Percentiles rank a stretch among this genome's conserved stretches.
Conservation (phyloP, 2,888 invertebrate species). For the Lepidocyrtoides sp. region DNA sequence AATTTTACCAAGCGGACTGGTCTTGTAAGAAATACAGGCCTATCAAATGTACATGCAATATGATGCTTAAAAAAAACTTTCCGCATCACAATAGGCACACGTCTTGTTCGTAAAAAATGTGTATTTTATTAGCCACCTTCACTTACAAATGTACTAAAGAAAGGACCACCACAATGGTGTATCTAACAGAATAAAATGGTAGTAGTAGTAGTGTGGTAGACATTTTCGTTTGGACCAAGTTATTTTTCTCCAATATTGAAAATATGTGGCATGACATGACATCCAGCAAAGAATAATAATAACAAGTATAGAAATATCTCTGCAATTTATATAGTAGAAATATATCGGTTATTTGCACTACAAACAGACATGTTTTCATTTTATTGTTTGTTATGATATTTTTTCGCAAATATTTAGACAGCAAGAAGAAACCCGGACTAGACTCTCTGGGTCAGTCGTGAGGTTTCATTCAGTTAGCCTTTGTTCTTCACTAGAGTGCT, state of each 20-base stretch:
- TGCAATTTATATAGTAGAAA: too few species aligned
- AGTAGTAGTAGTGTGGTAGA: not conserved
- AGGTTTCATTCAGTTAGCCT: constrained; percentile 1
- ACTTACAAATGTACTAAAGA: not conserved
- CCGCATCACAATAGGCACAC: too few species aligned
- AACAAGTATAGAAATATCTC: too few species aligned
- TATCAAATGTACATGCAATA: not conserved
- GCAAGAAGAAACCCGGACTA: not conserved
- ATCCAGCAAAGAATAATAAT: constrained; percentile 6
- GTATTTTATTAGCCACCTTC: constrained; percentile 10
- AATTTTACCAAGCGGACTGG: not conserved
- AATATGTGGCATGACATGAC: constrained; percentile 7
- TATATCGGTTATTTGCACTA: too few species aligned
- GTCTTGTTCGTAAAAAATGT: too few species aligned
- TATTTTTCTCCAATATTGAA: constrained; percentile 7
- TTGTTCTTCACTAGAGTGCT: not conserved
- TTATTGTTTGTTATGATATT: constrained; percentile 45
- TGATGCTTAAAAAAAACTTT: too few species aligned
- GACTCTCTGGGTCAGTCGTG: constrained; percentile 26
- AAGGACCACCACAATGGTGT: not conserved
- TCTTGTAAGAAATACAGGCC: not conserved
- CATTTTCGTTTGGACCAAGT: not conserved
- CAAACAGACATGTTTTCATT: constrained; percentile 32
- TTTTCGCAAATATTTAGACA: constrained; percentile 56
- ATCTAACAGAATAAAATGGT: too few species aligned